Evolutionary conservation across 2,888 invertebrate genomes (phyloP).

Genomic region (Tetranychus piercei): DNA sequence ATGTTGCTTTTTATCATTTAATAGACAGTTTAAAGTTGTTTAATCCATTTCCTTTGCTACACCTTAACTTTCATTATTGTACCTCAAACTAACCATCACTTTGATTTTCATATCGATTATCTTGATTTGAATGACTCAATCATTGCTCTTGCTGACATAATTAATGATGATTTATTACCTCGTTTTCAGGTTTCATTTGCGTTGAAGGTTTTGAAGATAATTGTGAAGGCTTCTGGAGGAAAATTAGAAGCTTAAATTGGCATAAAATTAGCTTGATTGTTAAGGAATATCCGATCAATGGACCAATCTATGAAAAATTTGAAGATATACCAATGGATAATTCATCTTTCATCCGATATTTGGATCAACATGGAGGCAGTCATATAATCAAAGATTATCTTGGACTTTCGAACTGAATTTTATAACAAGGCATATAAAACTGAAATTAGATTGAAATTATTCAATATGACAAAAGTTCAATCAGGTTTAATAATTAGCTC

Average conservation of each 20-base stretch:
- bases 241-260: not conserved
- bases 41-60: no score
- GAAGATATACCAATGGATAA: conserved; percentile 1
- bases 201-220: conserved; percentile 1
- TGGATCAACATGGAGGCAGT: not conserved
- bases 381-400: not conserved
- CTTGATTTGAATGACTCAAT: no score
- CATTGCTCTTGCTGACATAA: not conserved
- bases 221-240: conserved; percentile 3
- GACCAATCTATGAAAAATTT: not conserved
- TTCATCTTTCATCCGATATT: conserved; percentile 4
- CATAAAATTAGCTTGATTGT: conserved; percentile 6
- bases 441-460: no score
- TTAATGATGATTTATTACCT: not conserved
- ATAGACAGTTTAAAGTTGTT: no score
- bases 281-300: not conserved
- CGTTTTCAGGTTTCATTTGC: conserved; percentile 8
- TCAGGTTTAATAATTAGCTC: no score
- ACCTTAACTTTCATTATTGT: no score
- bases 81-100: no score
- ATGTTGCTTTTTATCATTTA: no score
- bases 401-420: not conserved
- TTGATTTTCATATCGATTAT: no score
- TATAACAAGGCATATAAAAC: no score
- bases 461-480: no score